A percentile compares a stretch with the other conserved stretches of the same genome.
Conservation (phyloP, 2,888 invertebrate genomes). For the Phanerotoma sp. region DNA sequence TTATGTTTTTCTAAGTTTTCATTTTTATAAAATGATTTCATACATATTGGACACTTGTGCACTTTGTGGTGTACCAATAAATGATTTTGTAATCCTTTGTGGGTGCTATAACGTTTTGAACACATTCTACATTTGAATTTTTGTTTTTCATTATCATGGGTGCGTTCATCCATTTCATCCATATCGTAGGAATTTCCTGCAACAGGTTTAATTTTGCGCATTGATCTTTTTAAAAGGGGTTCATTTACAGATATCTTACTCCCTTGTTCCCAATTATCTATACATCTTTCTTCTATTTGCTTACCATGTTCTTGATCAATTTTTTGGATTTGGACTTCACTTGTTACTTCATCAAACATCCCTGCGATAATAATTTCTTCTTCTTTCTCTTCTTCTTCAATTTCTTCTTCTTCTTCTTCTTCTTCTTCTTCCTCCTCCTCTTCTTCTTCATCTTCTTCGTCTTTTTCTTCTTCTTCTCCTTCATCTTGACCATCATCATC, state of each 20-base stretch:
- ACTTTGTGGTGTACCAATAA: constrained; percentile 51
- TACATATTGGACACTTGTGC: constrained; percentile 47
- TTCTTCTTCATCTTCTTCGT: constrained; percentile 18
- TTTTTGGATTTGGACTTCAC: constrained; percentile 4
- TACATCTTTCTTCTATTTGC: background rate
- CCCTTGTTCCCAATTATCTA: constrained; percentile 24
- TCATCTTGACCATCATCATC: constrained; percentile 7
- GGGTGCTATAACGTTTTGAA: constrained; percentile 46
- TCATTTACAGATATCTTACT: constrained; percentile 20
- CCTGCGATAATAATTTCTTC: too few species aligned
- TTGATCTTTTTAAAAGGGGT: constrained; percentile 37
- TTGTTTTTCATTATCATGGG: constrained; percentile 33
- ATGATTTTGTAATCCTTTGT: constrained; percentile 53
- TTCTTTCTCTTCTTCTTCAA: constrained; percentile 17
- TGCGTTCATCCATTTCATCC: constrained; percentile 41
- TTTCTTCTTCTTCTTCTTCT: background rate
- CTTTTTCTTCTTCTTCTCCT: too few species aligned
- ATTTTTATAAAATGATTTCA: constrained; percentile 48
- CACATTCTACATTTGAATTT: constrained; percentile 51
- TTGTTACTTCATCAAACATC: background rate
- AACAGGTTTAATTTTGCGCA: constrained; percentile 43
- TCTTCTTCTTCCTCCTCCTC: constrained; percentile 15
- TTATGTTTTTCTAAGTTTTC: constrained; percentile 51
- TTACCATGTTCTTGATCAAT: constrained; percentile 14
- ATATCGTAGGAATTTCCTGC: constrained; percentile 43